Evolutionary conservation across 2,888 invertebrate genomes (phyloP).

Genomic region (Limnephilus marmoratus): DNA sequence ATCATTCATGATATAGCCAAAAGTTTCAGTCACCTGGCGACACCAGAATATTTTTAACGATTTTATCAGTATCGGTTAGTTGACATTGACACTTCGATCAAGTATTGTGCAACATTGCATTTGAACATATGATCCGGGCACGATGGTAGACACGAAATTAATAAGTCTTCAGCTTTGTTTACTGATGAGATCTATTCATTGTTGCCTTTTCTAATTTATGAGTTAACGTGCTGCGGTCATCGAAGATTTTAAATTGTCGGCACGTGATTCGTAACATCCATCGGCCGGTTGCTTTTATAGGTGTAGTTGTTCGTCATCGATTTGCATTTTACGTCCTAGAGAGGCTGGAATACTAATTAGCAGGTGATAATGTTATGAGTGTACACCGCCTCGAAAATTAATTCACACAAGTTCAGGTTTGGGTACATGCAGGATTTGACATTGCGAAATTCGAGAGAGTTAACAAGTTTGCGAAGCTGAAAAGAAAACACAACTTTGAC

Average conservation of each 20-base stretch:
- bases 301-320: background rate
- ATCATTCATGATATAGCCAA: too few species aligned
- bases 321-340: background rate
- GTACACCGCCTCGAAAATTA: background rate
- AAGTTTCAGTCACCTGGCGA: too few species aligned
- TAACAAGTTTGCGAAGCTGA: too few species aligned
- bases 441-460: background rate
- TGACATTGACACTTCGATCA: background rate
- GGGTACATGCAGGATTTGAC: background rate
- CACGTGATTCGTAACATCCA: background rate
- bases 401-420: background rate
- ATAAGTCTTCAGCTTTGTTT: background rate
- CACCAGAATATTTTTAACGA: too few species aligned
- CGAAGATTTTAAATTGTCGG: background rate
- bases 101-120: background rate
- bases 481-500: too few species aligned
- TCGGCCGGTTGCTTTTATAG: background rate
- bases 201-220: background rate
- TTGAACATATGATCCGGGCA: background rate
- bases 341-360: background rate
- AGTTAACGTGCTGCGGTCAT: background rate
- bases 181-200: background rate
- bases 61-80: background rate
- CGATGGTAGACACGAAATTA: background rate
- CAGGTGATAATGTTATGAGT: background rate